Evolutionary conservation across 1,140 invertebrate species (phyloP).

Genomic region (Reticulitermes speratus): DNA sequence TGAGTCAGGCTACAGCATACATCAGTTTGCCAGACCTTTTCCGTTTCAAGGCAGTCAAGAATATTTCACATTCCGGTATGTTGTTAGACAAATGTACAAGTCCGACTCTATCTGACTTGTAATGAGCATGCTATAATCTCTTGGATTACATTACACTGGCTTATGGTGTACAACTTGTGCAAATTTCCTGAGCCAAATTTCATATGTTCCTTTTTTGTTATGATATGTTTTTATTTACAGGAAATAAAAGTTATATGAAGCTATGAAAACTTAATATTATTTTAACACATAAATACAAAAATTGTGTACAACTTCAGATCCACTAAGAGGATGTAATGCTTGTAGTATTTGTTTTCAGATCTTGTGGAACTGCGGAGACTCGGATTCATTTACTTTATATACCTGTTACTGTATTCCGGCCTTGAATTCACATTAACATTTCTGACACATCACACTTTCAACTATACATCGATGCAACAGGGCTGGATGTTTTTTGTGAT

Average conservation of each 20-base stretch:
- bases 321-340: too few relatives aligned
- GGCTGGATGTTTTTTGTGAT: constrained; percentile 97
- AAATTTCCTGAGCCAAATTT: not conserved
- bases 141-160: not conserved
- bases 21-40: constrained; percentile 70
- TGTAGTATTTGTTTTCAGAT: constrained; percentile 47
- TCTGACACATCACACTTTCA: constrained; percentile 89
- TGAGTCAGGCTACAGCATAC: constrained; percentile 72
- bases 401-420: constrained; percentile 95
- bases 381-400: constrained; percentile 89
- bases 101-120: too few relatives aligned
- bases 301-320: too few relatives aligned
- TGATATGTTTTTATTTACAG: too few relatives aligned
- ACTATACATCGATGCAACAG: constrained; percentile 93
- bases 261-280: too few relatives aligned
- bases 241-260: too few relatives aligned
- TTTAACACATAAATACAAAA: too few relatives aligned
- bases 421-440: constrained; percentile 98
- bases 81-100: not conserved
- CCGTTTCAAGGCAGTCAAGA: constrained; percentile 63
- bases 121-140: not conserved
- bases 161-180: not conserved
- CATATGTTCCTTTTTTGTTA: not conserved
- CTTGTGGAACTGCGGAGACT: constrained; percentile 66
- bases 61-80: constrained; percentile 48